Evolutionary conservation across 1,140 invertebrate genomes (phyloP).

Genomic region (Trachymyrmex cornetzi): DNA sequence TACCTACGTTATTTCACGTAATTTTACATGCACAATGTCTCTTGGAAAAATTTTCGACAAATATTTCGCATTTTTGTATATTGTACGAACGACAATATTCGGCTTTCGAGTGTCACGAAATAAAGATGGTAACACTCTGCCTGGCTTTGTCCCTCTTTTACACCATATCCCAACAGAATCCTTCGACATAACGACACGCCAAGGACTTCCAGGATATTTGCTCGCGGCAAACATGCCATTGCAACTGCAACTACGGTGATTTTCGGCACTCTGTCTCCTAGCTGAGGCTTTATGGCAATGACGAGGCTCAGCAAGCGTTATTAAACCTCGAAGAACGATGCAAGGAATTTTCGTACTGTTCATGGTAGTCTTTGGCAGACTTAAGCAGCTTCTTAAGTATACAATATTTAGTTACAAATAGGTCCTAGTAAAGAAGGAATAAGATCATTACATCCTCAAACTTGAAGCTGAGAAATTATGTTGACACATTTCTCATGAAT

Average conservation of each 20-base stretch:
- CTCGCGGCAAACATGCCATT: constrained; percentile 73
- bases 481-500: neutral
- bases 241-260: constrained; percentile 66
- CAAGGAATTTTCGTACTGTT: constrained; percentile 68
- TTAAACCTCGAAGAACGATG: constrained; percentile 73
- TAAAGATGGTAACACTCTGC: constrained; percentile 11
- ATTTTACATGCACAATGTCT: constrained; percentile 11
- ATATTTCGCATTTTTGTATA: constrained; percentile 56
- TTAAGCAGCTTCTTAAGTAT: neutral
- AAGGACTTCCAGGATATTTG: constrained; percentile 77
- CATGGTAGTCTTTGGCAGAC: neutral
- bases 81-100: constrained; percentile 48
- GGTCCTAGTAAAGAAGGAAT: neutral
- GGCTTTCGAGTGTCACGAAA: constrained; percentile 48
- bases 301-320: constrained; percentile 67
- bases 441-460: neutral
- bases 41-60: constrained; percentile 20
- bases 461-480: neutral
- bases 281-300: constrained; percentile 65
- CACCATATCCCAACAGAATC: constrained; percentile 49
- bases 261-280: constrained; percentile 69
- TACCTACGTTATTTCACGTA: constrained; percentile 17
- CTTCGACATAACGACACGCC: constrained; percentile 67
- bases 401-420: neutral
- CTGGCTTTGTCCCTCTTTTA: constrained; percentile 56